These are phyloP conservation scores for Spongia lamella DNA, from an alignment of 37 sponge, comb jelly and placozoan species.

Conservation along the genomic window DNA sequence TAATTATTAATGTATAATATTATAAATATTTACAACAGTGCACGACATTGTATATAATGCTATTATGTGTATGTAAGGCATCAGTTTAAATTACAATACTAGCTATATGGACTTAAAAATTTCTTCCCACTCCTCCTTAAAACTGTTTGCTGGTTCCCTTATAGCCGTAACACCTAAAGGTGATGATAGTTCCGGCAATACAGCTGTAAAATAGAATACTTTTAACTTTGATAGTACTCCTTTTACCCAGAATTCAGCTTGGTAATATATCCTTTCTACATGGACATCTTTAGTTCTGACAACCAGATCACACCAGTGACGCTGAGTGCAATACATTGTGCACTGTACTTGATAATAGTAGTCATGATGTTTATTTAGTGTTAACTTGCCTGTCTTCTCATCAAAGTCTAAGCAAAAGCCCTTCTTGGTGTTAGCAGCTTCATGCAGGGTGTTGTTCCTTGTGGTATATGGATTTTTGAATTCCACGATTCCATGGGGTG, in stretches of 20 bases:
- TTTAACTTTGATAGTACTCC: constrained; percentile 28
- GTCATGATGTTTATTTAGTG: no score
- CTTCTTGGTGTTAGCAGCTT: constrained; percentile 30
- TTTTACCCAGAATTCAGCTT: constrained; percentile 24
- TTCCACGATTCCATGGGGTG: constrained; percentile 23
- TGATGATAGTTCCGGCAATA: no score
- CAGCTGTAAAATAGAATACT: constrained; percentile 30
- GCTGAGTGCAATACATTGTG: constrained; percentile 32
- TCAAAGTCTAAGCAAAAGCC: constrained; percentile 7
- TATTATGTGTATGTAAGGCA: no score
- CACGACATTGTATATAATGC: no score
- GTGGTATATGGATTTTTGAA: constrained; percentile 34
- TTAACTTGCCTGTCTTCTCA: not conserved
- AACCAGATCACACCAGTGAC: constrained; percentile 52
- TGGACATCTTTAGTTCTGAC: constrained; percentile 41
- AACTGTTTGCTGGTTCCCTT: no score
- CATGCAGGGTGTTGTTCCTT: not conserved
- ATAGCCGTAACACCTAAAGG: no score
- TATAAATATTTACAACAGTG: no score
- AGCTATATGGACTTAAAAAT: no score
- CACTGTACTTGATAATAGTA: constrained; percentile 41
- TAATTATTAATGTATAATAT: no score
- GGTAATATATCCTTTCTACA: constrained; percentile 35
- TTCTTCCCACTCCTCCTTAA: no score
- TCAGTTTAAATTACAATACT: no score